Percentiles rank a stretch among this genome's conserved stretches.
Conservation (phyloP, 2,113 vertebrate species). For the Agapornis roseicollis region DNA sequence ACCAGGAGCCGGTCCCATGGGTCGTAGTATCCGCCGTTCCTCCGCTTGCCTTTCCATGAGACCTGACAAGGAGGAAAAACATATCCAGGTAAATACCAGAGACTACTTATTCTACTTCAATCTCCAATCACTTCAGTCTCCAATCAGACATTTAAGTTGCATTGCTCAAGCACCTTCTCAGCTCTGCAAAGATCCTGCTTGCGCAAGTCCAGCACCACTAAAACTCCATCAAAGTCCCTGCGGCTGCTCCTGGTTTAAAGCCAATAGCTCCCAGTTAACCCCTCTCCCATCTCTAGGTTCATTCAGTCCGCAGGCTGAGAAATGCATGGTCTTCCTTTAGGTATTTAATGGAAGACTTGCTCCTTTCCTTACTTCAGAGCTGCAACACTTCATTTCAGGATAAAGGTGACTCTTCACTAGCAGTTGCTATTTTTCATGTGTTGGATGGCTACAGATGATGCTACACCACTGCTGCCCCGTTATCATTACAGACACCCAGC, state of each 20-base stretch:
- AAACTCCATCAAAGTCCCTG: not conserved
- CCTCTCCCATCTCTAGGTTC: not conserved
- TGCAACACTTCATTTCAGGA: not conserved
- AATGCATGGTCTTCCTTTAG: fast-evolving
- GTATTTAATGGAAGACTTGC: not conserved
- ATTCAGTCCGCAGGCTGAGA: not conserved
- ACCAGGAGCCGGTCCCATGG: constrained; percentile 86
- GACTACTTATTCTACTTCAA: fast-evolving
- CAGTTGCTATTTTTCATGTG: fast-evolving
- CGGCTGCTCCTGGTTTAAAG: not conserved
- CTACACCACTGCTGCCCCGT: too few species aligned
- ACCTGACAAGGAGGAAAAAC: constrained; percentile 42
- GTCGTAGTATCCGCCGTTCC: constrained; percentile 67
- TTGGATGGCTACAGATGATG: fast-evolving
- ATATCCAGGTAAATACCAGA: not conserved
- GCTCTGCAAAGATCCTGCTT: not conserved
- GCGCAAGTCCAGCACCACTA: fast-evolving
- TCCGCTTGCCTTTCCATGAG: constrained; percentile 76
- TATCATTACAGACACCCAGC: not conserved
- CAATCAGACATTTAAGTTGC: too few species aligned
- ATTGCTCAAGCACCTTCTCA: not conserved
- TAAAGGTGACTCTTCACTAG: not conserved
- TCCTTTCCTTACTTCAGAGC: not conserved
- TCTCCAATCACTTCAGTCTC: not conserved
- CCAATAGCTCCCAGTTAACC: not conserved